Evolutionary conservation across 2,113 vertebrate species (phyloP).

Genomic region (Alouatta palliata): DNA sequence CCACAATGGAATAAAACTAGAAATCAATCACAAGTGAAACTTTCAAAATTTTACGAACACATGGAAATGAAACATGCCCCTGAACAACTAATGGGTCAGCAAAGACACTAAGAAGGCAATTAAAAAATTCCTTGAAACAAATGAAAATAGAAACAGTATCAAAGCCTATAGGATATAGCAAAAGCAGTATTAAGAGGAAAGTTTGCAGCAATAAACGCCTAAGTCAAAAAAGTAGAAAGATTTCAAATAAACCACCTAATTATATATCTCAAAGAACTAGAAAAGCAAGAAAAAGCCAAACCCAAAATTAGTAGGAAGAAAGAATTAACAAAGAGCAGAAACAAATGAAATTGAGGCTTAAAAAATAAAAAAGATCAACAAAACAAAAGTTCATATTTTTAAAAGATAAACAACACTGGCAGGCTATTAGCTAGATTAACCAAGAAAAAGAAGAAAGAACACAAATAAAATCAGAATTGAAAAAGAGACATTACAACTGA

Average conservation of each 20-base stretch:
- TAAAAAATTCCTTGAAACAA: background rate
- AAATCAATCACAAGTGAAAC: background rate
- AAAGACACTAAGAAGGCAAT: background rate
- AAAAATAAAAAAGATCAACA: background rate
- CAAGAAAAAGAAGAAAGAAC: background rate
- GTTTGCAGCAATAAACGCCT: background rate
- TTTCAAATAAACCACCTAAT: background rate
- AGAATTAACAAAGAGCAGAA: background rate
- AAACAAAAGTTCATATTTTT: background rate
- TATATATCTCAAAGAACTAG: background rate
- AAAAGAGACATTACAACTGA: background rate
- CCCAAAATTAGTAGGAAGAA: background rate
- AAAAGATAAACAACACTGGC: background rate
- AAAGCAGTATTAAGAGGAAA: background rate
- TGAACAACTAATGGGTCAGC: background rate
- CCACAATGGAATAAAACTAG: background rate
- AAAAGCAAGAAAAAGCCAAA: background rate
- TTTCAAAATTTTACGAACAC: background rate
- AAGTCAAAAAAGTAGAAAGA: background rate
- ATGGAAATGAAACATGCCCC: background rate
- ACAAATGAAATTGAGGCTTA: background rate
- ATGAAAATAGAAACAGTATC: background rate
- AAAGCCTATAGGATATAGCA: background rate
- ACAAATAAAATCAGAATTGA: background rate
- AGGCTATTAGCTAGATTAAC: background rate